These are phyloP conservation scores for Stenurella melanura DNA, from an alignment of 2,888 invertebrate genomes.

Conservation along the genomic window DNA sequence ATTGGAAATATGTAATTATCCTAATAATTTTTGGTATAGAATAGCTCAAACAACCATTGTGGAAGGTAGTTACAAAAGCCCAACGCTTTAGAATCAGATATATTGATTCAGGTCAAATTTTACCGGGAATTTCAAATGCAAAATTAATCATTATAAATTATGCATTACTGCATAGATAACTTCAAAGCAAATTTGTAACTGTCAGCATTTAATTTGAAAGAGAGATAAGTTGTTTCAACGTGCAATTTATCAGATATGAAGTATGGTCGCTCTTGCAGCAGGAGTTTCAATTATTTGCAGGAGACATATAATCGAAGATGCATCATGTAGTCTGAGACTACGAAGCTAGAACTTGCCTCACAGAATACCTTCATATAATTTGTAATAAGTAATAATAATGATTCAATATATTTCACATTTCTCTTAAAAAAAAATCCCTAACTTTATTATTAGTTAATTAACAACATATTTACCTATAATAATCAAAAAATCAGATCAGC, in stretches of 20 bases:
- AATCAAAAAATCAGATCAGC: no score
- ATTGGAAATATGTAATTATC: constrained; percentile 21
- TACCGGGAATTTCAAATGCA: neutral
- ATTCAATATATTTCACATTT: no score
- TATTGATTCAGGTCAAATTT: neutral
- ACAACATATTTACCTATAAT: no score
- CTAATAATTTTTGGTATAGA: constrained; percentile 6
- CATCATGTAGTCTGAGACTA: neutral
- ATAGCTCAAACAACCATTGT: constrained; percentile 11
- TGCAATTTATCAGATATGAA: neutral
- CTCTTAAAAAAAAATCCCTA: no score
- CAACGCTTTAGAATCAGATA: neutral
- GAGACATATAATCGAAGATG: neutral
- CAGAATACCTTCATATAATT: no score
- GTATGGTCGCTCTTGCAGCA: neutral
- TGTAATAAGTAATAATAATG: no score
- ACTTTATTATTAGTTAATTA: no score
- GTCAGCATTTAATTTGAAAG: neutral
- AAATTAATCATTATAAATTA: neutral
- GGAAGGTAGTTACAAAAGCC: neutral
- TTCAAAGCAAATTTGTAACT: neutral
- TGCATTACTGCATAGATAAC: neutral
- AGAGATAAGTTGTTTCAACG: neutral
- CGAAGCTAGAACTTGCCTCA: no score
- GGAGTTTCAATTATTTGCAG: neutral